Conservation (phyloP, 2,113 vertebrate genomes). For the Colaptes auratus region DNA sequence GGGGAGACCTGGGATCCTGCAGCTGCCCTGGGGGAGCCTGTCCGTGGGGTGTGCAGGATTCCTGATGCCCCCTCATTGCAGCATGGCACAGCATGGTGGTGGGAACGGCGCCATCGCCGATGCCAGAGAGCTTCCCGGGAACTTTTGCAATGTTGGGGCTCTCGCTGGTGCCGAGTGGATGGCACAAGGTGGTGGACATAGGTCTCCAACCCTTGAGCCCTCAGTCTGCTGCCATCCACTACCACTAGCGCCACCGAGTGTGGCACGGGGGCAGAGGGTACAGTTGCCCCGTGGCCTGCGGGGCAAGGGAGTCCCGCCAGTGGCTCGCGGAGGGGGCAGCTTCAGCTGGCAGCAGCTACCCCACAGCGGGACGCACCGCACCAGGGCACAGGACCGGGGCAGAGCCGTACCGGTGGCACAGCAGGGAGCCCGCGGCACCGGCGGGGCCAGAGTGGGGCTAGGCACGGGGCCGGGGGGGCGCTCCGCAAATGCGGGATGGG, state of each 20-base stretch:
- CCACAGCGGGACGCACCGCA: not conserved
- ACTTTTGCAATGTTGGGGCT: not conserved
- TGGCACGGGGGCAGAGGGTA: not conserved
- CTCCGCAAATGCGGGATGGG: not conserved
- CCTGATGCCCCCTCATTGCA: not conserved
- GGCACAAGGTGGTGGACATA: not conserved
- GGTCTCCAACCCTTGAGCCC: not conserved
- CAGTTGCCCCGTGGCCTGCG: not conserved
- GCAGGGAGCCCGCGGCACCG: not conserved
- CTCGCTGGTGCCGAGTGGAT: not conserved
- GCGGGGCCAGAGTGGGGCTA: not conserved
- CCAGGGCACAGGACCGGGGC: not conserved
- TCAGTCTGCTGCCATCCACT: too few relatives aligned
- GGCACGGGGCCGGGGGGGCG: not conserved
- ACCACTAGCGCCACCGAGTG: not conserved
- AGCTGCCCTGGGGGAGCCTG: not conserved
- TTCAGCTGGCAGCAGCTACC: not conserved
- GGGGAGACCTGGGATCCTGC: not conserved
- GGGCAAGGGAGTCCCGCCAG: not conserved
- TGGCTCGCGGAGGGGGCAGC: not conserved
- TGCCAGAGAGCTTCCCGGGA: not conserved
- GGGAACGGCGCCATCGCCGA: not conserved
- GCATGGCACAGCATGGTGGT: fast-evolving
- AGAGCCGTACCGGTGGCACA: not conserved
- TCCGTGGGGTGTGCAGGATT: not conserved